These are phyloP conservation scores for Carettochelys insculpta DNA, from an alignment of 2,113 vertebrate genomes.

Conservation along the genomic window DNA sequence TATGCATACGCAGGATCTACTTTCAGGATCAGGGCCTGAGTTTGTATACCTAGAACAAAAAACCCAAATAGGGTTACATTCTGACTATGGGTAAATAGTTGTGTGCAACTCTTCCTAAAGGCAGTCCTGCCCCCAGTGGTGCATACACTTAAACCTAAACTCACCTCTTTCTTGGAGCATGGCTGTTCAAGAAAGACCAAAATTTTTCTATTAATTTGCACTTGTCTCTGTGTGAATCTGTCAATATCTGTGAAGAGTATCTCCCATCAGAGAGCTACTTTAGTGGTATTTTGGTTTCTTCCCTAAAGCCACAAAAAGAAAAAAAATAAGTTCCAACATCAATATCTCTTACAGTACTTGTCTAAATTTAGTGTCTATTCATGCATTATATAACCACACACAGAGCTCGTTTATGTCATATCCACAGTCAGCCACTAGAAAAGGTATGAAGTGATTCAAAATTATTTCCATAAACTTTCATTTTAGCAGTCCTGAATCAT, in stretches of 20 bases:
- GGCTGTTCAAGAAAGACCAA: neutral
- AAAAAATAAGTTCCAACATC: neutral
- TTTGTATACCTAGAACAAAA: neutral
- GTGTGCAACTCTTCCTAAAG: neutral
- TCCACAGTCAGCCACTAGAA: neutral
- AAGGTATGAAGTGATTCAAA: neutral
- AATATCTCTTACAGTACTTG: neutral
- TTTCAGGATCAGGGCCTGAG: neutral
- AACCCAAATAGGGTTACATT: neutral
- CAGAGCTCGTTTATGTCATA: neutral
- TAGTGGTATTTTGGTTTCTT: neutral
- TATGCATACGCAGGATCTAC: neutral
- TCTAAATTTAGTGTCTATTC: neutral
- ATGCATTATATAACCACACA: neutral
- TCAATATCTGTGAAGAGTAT: neutral
- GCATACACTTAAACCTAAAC: neutral
- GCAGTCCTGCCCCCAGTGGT: neutral
- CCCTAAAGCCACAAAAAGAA: neutral
- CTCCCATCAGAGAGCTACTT: neutral
- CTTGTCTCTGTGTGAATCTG: neutral
- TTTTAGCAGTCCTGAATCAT: neutral
- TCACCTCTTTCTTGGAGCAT: neutral
- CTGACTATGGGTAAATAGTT: neutral
- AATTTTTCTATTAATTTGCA: neutral
- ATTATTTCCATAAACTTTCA: neutral